These are phyloP conservation scores for Drosophila lutescens DNA, from an alignment of 2,888 invertebrate genomes.

Conservation along the genomic window DNA sequence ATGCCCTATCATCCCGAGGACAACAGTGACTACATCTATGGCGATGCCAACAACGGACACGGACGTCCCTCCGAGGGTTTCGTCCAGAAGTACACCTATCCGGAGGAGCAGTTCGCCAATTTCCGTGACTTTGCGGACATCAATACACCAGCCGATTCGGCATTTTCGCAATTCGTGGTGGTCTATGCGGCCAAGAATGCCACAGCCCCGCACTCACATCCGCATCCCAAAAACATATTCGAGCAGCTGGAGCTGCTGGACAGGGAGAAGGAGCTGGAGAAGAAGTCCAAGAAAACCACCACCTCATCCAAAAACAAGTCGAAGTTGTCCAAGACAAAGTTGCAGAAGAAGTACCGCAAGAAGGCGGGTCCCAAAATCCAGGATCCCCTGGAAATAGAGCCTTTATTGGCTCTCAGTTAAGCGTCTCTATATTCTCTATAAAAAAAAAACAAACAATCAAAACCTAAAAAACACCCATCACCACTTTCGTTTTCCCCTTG, in stretches of 20 bases:
- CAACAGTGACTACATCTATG: slow-evolving; percentile 85
- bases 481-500: slow-evolving; percentile 21
- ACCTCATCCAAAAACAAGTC: slow-evolving; percentile 86
- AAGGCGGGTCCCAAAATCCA: slow-evolving; percentile 78
- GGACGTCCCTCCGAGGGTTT: slow-evolving; percentile 89
- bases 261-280: slow-evolving; percentile 85
- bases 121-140: slow-evolving; percentile 96
- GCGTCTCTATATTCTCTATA: not conserved
- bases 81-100: slow-evolving; percentile 87
- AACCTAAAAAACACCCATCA: slow-evolving; percentile 2
- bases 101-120: slow-evolving; percentile 94
- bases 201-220: slow-evolving; percentile 84
- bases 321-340: slow-evolving; percentile 86
- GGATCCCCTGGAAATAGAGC: slow-evolving; percentile 79
- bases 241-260: slow-evolving; percentile 91
- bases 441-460: not conserved
- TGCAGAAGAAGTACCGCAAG: slow-evolving; percentile 86
- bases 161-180: slow-evolving; percentile 92
- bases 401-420: slow-evolving; percentile 83
- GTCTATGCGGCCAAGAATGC: slow-evolving; percentile 93
- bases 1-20: slow-evolving; percentile 86
- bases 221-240: slow-evolving; percentile 91
- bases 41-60: slow-evolving; percentile 88
- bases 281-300: slow-evolving; percentile 22
- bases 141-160: slow-evolving; percentile 91